phyloP scores from a whole-genome alignment of 2,797 vertebrate genomes.

The Liparis tanakae region DNA sequence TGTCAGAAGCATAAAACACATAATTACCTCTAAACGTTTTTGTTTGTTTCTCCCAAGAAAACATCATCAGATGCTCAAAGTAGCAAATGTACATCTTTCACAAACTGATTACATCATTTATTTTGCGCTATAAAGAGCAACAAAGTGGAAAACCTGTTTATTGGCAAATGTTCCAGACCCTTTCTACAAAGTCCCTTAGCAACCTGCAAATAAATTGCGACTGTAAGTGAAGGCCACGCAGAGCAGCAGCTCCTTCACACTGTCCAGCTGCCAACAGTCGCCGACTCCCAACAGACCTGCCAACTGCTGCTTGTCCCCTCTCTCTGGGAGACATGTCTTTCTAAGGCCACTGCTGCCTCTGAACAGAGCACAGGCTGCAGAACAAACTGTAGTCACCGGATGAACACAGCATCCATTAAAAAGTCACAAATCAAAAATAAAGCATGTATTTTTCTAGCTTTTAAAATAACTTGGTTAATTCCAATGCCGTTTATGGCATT shows the following conservation, averaged over 20 bases:
- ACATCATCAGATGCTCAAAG: not conserved
- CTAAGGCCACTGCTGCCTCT: conserved; percentile 35
- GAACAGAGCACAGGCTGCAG: conserved; percentile 31
- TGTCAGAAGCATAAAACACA: conserved; percentile 36
- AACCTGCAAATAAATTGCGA: conserved; percentile 53
- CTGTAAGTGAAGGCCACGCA: conserved; percentile 50
- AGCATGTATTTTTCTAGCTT: conserved; percentile 40
- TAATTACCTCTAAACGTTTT: not conserved
- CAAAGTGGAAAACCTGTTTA: conserved; percentile 43
- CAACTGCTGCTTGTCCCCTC: conserved; percentile 51
- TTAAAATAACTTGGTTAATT: conserved; percentile 27
- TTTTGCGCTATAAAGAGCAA: conserved; percentile 33
- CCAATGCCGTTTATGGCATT: conserved; percentile 17
- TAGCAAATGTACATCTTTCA: conserved; percentile 28
- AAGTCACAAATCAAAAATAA: conserved; percentile 49
- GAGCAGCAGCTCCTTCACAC: conserved; percentile 48
- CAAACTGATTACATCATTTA: conserved; percentile 24
- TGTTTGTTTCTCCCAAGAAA: not conserved
- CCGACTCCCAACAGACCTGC: conserved; percentile 57
- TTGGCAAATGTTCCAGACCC: conserved; percentile 48
- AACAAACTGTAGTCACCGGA: conserved; percentile 49
- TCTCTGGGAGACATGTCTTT: conserved; percentile 49
- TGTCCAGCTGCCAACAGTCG: conserved; percentile 55
- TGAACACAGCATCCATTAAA: conserved; percentile 52
- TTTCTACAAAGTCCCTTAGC: conserved; percentile 45